Conservation (phyloP, 2,113 vertebrate species). For the Hipposideros armiger region DNA sequence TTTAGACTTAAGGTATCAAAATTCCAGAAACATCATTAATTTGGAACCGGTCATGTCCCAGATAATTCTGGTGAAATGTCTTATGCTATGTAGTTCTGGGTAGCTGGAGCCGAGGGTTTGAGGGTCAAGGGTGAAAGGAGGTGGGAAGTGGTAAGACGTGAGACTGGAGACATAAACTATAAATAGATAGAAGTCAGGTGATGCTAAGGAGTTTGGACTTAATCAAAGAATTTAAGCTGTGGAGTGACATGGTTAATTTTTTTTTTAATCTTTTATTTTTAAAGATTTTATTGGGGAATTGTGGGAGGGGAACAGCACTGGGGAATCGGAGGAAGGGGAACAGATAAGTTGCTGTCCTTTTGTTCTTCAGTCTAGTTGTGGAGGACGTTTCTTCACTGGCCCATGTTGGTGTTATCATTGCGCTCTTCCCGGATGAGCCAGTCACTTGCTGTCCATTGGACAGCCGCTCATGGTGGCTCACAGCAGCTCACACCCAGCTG, state of each 20-base stretch:
- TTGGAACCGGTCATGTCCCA: neutral
- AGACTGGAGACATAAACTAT: neutral
- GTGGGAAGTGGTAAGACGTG: neutral
- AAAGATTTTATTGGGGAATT: no score
- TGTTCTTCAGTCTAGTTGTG: no score
- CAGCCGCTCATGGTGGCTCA: no score
- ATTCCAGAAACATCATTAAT: conserved; percentile 34
- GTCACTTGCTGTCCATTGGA: no score
- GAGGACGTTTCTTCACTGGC: no score
- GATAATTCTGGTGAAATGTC: neutral
- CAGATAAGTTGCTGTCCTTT: no score
- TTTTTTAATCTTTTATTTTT: no score
- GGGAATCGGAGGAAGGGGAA: no score
- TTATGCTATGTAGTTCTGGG: neutral
- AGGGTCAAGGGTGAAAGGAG: neutral
- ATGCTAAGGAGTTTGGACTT: neutral
- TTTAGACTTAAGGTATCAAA: conserved; percentile 20
- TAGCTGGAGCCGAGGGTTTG: neutral
- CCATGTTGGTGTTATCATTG: no score
- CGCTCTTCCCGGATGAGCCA: no score
- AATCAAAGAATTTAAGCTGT: neutral
- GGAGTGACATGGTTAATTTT: neutral
- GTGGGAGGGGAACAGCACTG: no score
- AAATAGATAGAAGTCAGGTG: neutral
- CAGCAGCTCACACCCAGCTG: no score